These are phyloP conservation scores for Guaruba guarouba DNA, from an alignment of 2,113 vertebrate genomes.

Conservation along the genomic window DNA sequence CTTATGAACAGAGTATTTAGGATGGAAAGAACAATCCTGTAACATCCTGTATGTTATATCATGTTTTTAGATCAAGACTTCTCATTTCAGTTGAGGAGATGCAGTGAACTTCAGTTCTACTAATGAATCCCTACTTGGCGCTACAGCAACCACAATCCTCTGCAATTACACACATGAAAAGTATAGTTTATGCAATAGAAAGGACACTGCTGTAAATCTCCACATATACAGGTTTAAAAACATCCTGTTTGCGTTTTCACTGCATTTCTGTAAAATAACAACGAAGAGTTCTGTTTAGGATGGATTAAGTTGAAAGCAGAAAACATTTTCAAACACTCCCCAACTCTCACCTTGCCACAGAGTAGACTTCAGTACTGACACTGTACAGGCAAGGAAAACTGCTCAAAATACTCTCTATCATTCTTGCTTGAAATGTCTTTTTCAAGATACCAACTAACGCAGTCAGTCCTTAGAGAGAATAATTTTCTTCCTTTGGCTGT, in stretches of 20 bases:
- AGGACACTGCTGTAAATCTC: not conserved
- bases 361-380: not conserved
- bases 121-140: not conserved
- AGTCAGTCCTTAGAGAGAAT: not conserved
- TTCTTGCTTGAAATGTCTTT: not conserved
- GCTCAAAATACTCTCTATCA: not conserved
- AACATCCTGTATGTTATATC: too few relatives aligned
- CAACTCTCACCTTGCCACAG: not conserved
- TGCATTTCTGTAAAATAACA: not conserved
- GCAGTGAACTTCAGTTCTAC: not conserved
- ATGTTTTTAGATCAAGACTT: not conserved
- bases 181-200: not conserved
- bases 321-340: not conserved
- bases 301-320: not conserved
- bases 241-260: not conserved
- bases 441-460: not conserved
- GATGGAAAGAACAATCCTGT: not conserved
- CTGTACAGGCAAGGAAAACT: not conserved
- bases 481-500: constrained; percentile 11
- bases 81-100: not conserved
- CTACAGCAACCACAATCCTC: not conserved
- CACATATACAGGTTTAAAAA: rapidly evolving
- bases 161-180: not conserved
- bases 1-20: rapidly evolving
- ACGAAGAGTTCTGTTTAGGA: not conserved